Percentiles rank a stretch among this genome's conserved stretches.
Evolutionary conservation across 2,888 invertebrate species (phyloP).

Genomic region (Hydrotaea cyrtoneurina): DNA sequence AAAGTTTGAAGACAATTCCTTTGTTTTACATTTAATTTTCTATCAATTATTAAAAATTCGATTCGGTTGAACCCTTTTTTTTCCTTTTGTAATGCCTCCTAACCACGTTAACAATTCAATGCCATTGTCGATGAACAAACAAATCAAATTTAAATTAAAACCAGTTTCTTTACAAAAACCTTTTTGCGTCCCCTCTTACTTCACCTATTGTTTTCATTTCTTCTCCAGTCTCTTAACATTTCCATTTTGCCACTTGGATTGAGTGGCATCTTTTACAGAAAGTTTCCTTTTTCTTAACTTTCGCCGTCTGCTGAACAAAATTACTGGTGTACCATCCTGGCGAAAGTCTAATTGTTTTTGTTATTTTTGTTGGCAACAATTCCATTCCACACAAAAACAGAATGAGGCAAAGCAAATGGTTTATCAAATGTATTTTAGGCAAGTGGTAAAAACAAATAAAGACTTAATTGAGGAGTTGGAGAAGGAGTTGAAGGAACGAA

Average conservation of each 20-base stretch:
- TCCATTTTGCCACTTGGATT: neutral
- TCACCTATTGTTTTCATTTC: neutral
- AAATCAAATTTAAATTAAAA: conserved; percentile 65
- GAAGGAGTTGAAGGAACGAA: too few relatives aligned
- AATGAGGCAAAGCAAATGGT: neutral
- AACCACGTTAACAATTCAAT: conserved; percentile 19
- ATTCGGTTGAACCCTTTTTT: neutral
- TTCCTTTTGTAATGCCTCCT: neutral
- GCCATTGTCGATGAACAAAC: conserved; percentile 51
- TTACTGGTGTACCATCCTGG: neutral
- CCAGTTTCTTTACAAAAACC: conserved; percentile 49
- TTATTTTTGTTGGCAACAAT: neutral
- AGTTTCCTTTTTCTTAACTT: neutral
- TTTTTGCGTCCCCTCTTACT: neutral
- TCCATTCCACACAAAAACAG: neutral
- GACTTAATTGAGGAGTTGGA: neutral
- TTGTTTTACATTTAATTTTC: neutral
- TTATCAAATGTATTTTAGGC: neutral
- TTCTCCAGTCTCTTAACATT: neutral
- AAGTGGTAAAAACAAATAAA: conserved; percentile 1
- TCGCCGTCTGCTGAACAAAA: neutral
- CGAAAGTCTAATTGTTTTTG: neutral
- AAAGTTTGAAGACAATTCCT: neutral
- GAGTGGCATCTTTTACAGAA: neutral
- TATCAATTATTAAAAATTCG: neutral